A percentile compares a stretch with the other conserved stretches of the same genome.
Conservation (phyloP, 2,797 vertebrate species). For the Cygnus olor region DNA sequence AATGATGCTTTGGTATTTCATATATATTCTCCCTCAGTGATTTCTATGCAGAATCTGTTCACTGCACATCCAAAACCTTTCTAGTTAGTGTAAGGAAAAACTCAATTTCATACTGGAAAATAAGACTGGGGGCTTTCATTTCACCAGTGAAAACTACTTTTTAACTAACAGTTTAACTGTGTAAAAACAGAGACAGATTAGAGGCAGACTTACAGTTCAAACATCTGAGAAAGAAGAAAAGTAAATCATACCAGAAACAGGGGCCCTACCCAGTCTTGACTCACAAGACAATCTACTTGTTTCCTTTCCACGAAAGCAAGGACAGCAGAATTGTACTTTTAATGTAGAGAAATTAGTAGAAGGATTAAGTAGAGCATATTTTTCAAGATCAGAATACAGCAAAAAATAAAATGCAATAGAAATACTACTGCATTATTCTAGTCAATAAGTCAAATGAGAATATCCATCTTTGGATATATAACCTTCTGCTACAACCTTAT, state of each 20-base stretch:
- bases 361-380: not conserved
- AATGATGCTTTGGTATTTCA: not conserved
- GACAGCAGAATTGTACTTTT: not conserved
- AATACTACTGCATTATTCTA: not conserved
- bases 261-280: not conserved
- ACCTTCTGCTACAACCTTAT: not conserved
- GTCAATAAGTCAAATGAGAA: not conserved
- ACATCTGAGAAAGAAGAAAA: not conserved
- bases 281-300: not conserved
- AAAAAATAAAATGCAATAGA: not conserved
- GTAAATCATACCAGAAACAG: not conserved
- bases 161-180: not conserved
- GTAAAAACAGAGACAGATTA: not conserved
- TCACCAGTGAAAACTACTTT: not conserved
- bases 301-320: not conserved
- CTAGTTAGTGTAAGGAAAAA: not conserved
- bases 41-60: not conserved
- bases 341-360: not conserved
- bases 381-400: not conserved
- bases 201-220: not conserved
- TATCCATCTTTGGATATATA: accelerated
- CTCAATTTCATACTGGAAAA: not conserved
- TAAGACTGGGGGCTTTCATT: not conserved
- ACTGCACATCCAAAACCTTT: not conserved
- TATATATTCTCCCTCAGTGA: not conserved